Evolutionary conservation across 1,140 invertebrate species (phyloP).

Genomic region (Parasteatoda tepidariorum): DNA sequence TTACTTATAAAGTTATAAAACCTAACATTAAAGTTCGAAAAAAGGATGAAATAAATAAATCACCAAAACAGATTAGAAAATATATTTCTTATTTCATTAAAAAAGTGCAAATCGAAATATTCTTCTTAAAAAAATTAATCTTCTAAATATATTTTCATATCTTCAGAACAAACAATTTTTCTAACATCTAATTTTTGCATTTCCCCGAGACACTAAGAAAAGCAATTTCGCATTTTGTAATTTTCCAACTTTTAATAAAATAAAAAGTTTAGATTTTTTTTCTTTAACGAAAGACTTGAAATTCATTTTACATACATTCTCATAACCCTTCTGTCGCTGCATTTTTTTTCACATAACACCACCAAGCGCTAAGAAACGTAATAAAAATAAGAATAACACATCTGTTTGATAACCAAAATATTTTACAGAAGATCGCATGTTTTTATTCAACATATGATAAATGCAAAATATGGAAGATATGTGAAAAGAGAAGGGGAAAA

Average conservation of each 20-base stretch:
- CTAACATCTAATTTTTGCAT: constrained; percentile 6
- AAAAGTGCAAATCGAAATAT: too few species aligned
- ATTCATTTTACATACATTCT: neutral
- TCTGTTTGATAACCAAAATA: constrained; percentile 10
- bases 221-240: constrained; percentile 8
- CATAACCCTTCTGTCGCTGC: too few species aligned
- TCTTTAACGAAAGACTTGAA: neutral
- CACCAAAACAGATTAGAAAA: too few species aligned
- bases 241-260: neutral
- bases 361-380: neutral
- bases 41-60: too few species aligned
- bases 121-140: too few species aligned
- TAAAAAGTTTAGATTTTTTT: neutral
- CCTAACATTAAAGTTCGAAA: too few species aligned
- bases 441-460: neutral
- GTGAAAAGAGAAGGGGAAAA: too few species aligned
- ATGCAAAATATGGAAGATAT: neutral
- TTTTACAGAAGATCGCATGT: neutral
- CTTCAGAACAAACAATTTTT: neutral
- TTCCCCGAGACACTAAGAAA: neutral
- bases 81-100: too few species aligned
- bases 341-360: neutral
- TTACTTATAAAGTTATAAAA: too few species aligned
- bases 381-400: constrained; percentile 9
- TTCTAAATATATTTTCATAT: too few species aligned